These are phyloP conservation scores for Otus scops DNA, from an alignment of 2,797 vertebrate species.

Conservation along the genomic window DNA sequence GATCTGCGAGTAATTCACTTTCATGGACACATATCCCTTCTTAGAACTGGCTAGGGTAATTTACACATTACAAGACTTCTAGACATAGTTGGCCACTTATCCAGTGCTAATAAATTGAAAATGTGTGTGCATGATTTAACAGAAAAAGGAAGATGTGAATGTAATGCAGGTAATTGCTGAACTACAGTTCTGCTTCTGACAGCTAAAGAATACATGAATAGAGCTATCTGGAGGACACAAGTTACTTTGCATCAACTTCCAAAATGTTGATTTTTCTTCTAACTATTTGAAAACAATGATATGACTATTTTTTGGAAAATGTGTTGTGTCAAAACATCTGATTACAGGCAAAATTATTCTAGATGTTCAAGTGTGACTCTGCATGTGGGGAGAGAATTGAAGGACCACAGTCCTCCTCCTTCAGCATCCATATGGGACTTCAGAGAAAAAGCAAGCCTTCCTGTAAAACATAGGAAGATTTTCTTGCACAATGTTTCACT, in stretches of 20 bases:
- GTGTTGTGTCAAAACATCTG: background rate
- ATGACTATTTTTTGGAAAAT: background rate
- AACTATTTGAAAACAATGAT: conserved; percentile 16
- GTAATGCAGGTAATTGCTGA: conserved; percentile 46
- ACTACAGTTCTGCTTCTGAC: background rate
- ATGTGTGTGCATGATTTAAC: conserved; percentile 44
- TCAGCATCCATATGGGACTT: background rate
- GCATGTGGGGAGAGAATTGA: background rate
- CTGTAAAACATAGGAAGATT: background rate
- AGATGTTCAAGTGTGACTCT: background rate
- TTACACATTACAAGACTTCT: conserved; percentile 55
- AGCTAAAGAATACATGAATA: conserved; percentile 18
- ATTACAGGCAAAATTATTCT: background rate
- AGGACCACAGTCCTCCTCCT: background rate
- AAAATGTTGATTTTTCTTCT: conserved; percentile 16
- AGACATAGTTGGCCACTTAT: conserved; percentile 41
- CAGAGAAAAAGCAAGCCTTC: background rate
- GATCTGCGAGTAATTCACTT: conserved; percentile 67
- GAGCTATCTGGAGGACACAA: background rate
- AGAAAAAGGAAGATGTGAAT: conserved; percentile 33
- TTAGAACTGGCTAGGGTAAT: conserved; percentile 50
- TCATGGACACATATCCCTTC: conserved; percentile 41
- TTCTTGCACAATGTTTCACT: background rate
- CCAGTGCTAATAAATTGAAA: conserved; percentile 53
- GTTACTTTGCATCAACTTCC: background rate